phyloP scores from a whole-genome alignment of 2,113 vertebrate genomes.

The Crotophaga sulcirostris region DNA sequence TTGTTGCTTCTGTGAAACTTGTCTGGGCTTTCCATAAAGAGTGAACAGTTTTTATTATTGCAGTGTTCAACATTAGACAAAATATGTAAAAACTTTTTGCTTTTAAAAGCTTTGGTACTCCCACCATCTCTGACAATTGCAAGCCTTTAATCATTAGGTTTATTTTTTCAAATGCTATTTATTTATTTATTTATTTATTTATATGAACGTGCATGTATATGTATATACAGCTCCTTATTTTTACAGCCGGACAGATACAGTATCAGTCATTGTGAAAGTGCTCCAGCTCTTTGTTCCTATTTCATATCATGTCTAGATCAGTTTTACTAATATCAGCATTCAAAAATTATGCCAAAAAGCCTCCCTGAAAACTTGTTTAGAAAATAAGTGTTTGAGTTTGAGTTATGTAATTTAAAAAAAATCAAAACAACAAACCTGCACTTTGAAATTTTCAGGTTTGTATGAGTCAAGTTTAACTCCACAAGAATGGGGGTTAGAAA shows the following conservation, averaged over 20 bases:
- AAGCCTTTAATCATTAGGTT: background rate
- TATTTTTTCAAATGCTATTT: background rate
- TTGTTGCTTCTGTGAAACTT: background rate
- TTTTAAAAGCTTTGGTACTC: background rate
- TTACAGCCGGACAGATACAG: background rate
- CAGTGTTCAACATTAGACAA: background rate
- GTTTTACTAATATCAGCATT: background rate
- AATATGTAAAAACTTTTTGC: background rate
- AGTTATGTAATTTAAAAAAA: background rate
- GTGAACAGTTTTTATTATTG: background rate
- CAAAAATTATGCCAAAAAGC: background rate
- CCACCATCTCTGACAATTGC: background rate
- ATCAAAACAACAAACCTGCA: background rate
- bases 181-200: background rate
- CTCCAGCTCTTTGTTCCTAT: background rate
- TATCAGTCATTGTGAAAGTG: background rate
- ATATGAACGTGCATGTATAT: background rate
- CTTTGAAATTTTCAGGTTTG: background rate
- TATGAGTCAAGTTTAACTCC: background rate
- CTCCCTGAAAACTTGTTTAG: background rate
- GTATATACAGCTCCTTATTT: background rate
- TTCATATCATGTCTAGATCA: background rate
- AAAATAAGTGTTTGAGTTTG: background rate
- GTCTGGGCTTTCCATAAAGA: background rate
- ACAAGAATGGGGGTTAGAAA: background rate